Evolutionary conservation across 1,140 invertebrate genomes (phyloP), one percentile per base, ranked within the genome.

Genomic region (Leptinotarsa defecta): DNA sequence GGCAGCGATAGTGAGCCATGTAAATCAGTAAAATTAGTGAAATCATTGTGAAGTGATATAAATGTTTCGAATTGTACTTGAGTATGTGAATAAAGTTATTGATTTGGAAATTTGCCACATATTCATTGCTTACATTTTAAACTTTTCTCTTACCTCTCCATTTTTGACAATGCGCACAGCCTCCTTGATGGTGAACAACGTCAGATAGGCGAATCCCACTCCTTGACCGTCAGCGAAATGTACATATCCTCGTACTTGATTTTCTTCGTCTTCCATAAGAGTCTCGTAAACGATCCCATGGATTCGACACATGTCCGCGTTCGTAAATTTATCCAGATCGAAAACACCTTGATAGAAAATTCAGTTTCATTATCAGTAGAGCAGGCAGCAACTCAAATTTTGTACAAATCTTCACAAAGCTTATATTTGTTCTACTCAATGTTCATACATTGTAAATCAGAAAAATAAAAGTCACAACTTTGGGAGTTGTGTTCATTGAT

Each of bases 251-350:
- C 90, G 87, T 3, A 94, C 87, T 85, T 95, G 94, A 81, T 89
- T 91, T 76, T 94, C 91, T 83, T 96, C 94, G 80, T 95, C 92
- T 83, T 94, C 93, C 90, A 95, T 91, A 19, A 95, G 79, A 1
- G 92, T 90, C 82, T 96, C 94, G 82, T 94, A 94, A 15, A 92
- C 91, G 24, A 94, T 90, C 4, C 90, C 92, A 83, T 94, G 92
- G 0, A 94, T 89, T 68, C 92, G 89, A 82, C 93, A 93, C 90
- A 95, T 93, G 79, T 94, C 92, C 20, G 89, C 91, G 81, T 93
- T 93, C 1, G 91, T 92, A 81, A 91, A 94, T 82, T 92, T 91
- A 79, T 93, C 90, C 0, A 93, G 91, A 86, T 95, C 92, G 85
- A 95, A 94, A n/a, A 93, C 92, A 78, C 93, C 92, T 92, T 85